Conservation (phyloP, 2,888 invertebrate genomes). For the Sphaeridia pumilis region DNA sequence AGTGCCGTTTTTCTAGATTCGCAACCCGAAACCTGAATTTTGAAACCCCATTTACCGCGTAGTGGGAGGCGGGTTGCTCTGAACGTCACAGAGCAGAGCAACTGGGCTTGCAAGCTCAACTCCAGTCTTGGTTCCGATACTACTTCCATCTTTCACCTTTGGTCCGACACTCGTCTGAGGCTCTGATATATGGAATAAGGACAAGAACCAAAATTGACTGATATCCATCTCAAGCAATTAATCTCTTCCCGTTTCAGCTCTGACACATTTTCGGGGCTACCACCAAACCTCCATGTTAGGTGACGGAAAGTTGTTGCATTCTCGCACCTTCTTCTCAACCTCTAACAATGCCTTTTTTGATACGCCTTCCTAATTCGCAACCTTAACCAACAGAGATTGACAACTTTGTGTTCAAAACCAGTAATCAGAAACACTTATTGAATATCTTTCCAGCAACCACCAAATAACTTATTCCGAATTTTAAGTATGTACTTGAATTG, state of each 20-base stretch:
- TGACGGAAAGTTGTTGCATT: slow-evolving; percentile 4
- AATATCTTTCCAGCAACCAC: no score
- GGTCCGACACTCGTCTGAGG: slow-evolving; percentile 36
- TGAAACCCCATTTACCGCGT: slow-evolving; percentile 32
- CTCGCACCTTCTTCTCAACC: neutral
- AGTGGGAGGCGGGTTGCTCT: slow-evolving; percentile 34
- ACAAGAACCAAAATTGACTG: no score
- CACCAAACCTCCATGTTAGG: slow-evolving; percentile 11
- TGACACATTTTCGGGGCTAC: no score
- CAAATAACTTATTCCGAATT: no score
- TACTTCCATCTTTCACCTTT: slow-evolving; percentile 36
- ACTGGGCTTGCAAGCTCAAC: slow-evolving; percentile 18
- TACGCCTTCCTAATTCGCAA: neutral
- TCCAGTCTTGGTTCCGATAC: slow-evolving; percentile 37
- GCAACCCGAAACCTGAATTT: no score
- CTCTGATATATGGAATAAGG: no score
- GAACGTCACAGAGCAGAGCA: slow-evolving; percentile 34
- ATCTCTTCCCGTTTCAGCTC: no score
- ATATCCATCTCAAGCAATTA: no score
- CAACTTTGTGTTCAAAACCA: no score
- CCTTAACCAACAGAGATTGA: no score
- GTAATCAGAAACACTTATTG: no score
- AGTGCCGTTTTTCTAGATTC: no score
- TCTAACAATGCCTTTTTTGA: neutral
- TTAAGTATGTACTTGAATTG: slow-evolving; percentile 14